phyloP scores from a whole-genome alignment of 2,888 invertebrate genomes.

The Auanema freiburgensis region DNA sequence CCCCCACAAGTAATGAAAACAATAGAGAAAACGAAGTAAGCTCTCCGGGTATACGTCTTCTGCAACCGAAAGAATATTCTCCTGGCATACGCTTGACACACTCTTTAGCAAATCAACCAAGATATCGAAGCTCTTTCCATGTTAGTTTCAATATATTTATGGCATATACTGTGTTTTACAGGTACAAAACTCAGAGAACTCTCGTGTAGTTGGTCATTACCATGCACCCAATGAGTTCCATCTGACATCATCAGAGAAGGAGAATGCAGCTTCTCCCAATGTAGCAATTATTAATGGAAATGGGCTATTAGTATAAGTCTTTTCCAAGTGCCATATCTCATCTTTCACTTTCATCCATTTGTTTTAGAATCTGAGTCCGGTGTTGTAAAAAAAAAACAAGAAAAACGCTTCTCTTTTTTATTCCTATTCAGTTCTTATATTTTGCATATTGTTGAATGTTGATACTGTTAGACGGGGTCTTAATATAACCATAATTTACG shows the following conservation, averaged over 20 bases:
- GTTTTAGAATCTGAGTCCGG: too few species aligned
- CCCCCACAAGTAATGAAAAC: too few species aligned
- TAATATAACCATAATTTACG: conserved; percentile 4
- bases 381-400: too few species aligned
- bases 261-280: background rate
- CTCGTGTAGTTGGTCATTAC: conserved; percentile 39
- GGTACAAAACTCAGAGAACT: conserved; percentile 21
- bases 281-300: conserved; percentile 14
- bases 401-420: too few species aligned
- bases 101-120: conserved; percentile 10
- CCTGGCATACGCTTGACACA: conserved; percentile 18
- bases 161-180: background rate
- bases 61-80: conserved; percentile 21
- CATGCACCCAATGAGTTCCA: conserved; percentile 42
- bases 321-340: background rate
- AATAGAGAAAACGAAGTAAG: background rate
- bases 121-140: conserved; percentile 35
- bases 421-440: too few species aligned
- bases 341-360: background rate
- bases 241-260: conserved; percentile 22
- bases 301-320: conserved; percentile 11
- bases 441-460: too few species aligned
- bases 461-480: too few species aligned
- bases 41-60: conserved; percentile 35
- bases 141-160: conserved; percentile 9